Conservation (phyloP, 2,888 invertebrate genomes). For the Meta bourneti region DNA sequence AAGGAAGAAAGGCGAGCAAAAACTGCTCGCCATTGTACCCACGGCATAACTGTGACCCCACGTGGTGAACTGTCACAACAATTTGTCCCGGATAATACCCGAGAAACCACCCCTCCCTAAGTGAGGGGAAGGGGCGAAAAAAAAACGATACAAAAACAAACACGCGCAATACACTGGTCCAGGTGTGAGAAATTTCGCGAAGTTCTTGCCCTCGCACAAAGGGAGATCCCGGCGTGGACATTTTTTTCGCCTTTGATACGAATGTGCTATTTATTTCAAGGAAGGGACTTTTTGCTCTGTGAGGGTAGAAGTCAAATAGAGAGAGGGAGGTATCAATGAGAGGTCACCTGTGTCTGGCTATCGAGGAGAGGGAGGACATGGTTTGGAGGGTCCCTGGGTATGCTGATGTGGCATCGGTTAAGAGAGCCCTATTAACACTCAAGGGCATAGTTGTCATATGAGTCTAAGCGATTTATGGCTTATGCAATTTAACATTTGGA, state of each 20-base stretch:
- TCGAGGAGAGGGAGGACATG: conserved; percentile 35
- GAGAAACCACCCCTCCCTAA: conserved; percentile 69
- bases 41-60: conserved; percentile 64
- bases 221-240: not conserved
- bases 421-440: not conserved
- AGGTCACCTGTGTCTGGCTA: conserved; percentile 59
- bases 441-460: not conserved
- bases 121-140: not conserved
- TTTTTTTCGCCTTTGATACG: not conserved
- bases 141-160: conserved; percentile 71
- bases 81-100: conserved; percentile 74
- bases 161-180: conserved; percentile 45
- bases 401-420: not conserved
- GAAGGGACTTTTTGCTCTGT: not conserved
- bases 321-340: conserved; percentile 28
- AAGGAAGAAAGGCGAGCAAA: conserved; percentile 7
- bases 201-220: conserved; percentile 41
- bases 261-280: conserved; percentile 50
- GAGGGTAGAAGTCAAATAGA: conserved; percentile 64
- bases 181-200: conserved; percentile 72
- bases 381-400: not conserved
- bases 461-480: not conserved
- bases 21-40: conserved; percentile 34
- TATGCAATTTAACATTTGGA: not conserved
- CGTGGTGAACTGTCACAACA: conserved; percentile 75